A percentile compares a stretch with the other conserved stretches of the same genome.
These are phyloP conservation scores for Scrobipalpa atriplicella DNA, from an alignment of 2,888 invertebrate species.

Conservation along the genomic window DNA sequence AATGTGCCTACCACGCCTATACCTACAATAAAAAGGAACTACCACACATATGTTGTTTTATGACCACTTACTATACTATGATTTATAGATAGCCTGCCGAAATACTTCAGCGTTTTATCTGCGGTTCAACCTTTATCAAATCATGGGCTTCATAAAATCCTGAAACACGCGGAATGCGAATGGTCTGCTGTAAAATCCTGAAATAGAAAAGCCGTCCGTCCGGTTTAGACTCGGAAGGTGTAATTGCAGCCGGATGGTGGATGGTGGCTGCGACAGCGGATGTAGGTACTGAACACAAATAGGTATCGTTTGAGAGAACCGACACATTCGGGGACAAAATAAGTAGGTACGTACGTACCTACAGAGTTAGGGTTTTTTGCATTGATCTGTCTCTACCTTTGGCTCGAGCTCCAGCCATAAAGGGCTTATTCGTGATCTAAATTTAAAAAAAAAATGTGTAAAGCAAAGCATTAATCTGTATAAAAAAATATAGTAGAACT, in stretches of 20 bases:
- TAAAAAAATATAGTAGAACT: too few relatives aligned
- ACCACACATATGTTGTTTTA: not conserved
- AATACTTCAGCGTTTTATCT: not conserved
- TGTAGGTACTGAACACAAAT: constrained; percentile 12
- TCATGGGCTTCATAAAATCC: not conserved
- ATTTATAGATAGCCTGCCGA: not conserved
- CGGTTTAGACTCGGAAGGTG: constrained; percentile 21
- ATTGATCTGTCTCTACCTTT: too few relatives aligned
- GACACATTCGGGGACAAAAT: not conserved
- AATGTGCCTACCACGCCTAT: not conserved
- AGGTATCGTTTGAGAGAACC: not conserved
- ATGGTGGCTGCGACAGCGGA: constrained; percentile 1
- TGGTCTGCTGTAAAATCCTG: not conserved
- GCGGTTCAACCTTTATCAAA: not conserved
- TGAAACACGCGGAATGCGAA: not conserved
- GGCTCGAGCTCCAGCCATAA: too few relatives aligned
- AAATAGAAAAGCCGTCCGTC: not conserved
- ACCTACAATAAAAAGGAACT: too few relatives aligned
- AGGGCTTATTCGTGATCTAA: too few relatives aligned
- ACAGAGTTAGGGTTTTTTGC: too few relatives aligned
- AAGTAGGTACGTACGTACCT: too few relatives aligned
- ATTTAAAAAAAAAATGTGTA: too few relatives aligned
- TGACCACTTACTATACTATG: not conserved
- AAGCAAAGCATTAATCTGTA: too few relatives aligned
- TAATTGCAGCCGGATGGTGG: constrained; percentile 15